Evolutionary conservation across 35 echinoderm and acorn worm species (phyloP), one percentile per base, ranked within the genome.

Genomic region (Apostichopus californicus): DNA sequence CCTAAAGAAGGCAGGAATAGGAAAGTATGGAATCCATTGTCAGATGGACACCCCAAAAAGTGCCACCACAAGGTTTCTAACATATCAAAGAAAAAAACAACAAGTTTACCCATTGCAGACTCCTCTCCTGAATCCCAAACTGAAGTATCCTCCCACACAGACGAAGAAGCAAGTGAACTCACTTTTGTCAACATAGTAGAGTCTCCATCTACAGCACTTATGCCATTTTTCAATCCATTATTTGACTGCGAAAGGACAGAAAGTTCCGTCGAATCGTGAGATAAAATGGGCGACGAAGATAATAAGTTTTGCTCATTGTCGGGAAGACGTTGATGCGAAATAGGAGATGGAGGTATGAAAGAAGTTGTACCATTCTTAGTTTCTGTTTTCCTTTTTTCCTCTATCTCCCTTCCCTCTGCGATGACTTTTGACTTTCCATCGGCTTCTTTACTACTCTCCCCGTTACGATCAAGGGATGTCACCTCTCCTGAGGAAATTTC

Each of bases 181-280:
- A 83, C 80, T 83, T 18, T 83, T 3, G 80, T 83, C 11, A 83
- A 83, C 52, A 83, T 57, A 5, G 80, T 83, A 18, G 80, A 53
- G 18, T 83, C 80, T 12, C 52, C 80, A 55, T 55, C 52, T 13
- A 8, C 52, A 53, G 54, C 80, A 55, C 52, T 83, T 26, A 15
- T 9, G 5, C 53, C 80, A 5, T 54, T 20, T 57, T 17, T 55
- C 53, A 83, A 6, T 18, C 80, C 20, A 8, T 83, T 55, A 8
- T 83, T 55, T 12, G 9, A 14, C 6, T 83, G 14, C 2, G 80
- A 83, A 4, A n/a, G 52, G 15, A 57, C 52, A 10, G 52, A 12
- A n/a, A 55, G 14, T 75, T 75, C 71, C n/a, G 14, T 22, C 12
- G 15, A 2, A 4, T 75, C 15, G 71, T 75, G 15, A 68, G 6